Base-by-base conservation (phyloP, 2,888 invertebrate genomes). In the Troides aeacus region DNA sequence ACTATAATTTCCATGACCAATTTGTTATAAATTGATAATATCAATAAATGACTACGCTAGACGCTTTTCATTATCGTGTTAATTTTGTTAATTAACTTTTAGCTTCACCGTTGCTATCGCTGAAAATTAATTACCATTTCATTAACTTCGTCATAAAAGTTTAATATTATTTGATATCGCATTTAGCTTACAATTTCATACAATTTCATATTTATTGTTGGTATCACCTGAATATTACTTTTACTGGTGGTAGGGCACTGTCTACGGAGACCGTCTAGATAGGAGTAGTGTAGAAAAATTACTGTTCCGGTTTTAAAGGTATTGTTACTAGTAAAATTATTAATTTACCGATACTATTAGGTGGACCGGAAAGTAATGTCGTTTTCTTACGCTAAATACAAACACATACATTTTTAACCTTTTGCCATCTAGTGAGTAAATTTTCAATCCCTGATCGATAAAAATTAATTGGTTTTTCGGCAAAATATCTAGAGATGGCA, bases 21-120 rank as follows among this genome's bases (percentile, higher is more conserved):
- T 23, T 58, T 58, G 12, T 15, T 23, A 24, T 10, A 58, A 7
- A 24, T 24, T 12, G 23, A 24, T 23, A 23, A 58, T 23, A 23
- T 58, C 10, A 58, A 23, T 24, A 53, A 53, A n/a, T n/a, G 53
- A 15, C 57, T 6, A 15, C 57, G 23, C 57, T 58, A 23, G 57
- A 24, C 23, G 23, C 7, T 23, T 58, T n/a, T 58, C 46, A 59
- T 39, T 65, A 59, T 65, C 46, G 23, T 39, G 12, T 46, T 59
- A 46, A 65, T 58, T 30, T 59, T 46, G 59, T 59, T 24, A 65
- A 65, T 65, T 65, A 58, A 46, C 65, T 46, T 58, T 65, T 65
- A 65, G 65, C 46, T 59, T 65, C 23, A 24, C 46, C 17, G 65
- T 65, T 65, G 58, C 12, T 65, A 65, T 59, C 65, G 58, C 58